Percentiles rank a stretch among this genome's conserved stretches.
These are phyloP conservation scores for Paralvinella palmiformis DNA, from an alignment of 1,140 invertebrate species.

Conservation along the genomic window DNA sequence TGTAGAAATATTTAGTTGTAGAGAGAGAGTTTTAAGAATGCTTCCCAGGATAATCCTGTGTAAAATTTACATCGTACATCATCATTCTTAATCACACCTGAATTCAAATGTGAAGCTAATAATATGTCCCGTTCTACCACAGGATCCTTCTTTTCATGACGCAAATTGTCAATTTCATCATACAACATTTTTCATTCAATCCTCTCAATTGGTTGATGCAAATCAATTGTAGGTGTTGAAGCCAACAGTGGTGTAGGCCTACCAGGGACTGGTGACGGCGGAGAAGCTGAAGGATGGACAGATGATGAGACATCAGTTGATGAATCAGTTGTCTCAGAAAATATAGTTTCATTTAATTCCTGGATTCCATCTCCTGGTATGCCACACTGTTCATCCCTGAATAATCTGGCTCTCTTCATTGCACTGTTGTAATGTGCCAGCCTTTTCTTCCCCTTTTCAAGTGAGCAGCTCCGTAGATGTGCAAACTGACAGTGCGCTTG, in stretches of 20 bases:
- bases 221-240: background rate
- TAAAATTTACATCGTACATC: background rate
- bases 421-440: too few species aligned
- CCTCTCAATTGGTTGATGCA: background rate
- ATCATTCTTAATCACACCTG: background rate
- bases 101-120: background rate
- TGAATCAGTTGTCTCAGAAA: background rate
- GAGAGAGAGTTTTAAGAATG: background rate
- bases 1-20: background rate
- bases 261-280: background rate
- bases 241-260: background rate
- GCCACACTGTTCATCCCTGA: too few species aligned
- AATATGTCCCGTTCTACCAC: background rate
- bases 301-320: background rate
- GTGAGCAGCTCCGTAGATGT: too few species aligned
- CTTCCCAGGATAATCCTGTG: conserved; percentile 4
- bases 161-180: background rate
- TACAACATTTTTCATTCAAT: background rate
- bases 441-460: too few species aligned
- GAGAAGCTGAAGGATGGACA: background rate
- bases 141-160: background rate
- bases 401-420: too few species aligned
- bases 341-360: background rate
- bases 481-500: too few species aligned
- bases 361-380: too few species aligned